These are phyloP conservation scores for Pheosia gnoma DNA, from an alignment of 2,888 invertebrate species.

Conservation along the genomic window DNA sequence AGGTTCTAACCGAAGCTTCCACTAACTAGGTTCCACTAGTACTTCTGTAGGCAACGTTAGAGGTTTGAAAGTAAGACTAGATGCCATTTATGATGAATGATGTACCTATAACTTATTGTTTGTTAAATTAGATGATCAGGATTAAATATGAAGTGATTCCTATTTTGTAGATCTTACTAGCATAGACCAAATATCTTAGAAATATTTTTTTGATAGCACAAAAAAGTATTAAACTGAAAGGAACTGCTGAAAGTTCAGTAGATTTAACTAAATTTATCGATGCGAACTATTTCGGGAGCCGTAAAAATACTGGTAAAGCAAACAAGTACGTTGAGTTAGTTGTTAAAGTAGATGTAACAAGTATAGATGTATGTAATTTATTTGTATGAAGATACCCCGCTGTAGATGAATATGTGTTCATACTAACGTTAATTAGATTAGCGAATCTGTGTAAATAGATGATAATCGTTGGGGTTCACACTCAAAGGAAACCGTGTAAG, in stretches of 20 bases:
- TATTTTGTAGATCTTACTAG: too few species aligned
- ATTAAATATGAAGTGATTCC: too few species aligned
- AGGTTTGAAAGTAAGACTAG: neutral
- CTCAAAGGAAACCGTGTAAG: conserved; percentile 21
- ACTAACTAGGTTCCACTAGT: neutral
- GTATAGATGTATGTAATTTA: conserved; percentile 41
- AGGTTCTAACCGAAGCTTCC: conserved; percentile 58
- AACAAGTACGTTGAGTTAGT: conserved; percentile 31
- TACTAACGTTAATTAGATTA: conserved; percentile 55
- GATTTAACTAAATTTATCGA: conserved; percentile 19
- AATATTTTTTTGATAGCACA: neutral
- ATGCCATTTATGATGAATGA: neutral
- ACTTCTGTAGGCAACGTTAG: neutral
- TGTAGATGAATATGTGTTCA: conserved; percentile 35
- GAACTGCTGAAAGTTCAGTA: conserved; percentile 15
- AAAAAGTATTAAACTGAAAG: neutral
- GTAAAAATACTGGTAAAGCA: conserved; percentile 28
- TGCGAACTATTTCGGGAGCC: conserved; percentile 26
- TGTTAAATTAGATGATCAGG: neutral
- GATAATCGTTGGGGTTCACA: conserved; percentile 48
- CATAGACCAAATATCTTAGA: neutral
- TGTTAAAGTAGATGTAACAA: conserved; percentile 32
- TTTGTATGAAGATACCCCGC: conserved; percentile 39
- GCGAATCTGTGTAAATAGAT: conserved; percentile 63
- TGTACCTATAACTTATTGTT: neutral